Conservation (phyloP, 2,888 invertebrate species). For the Scaptomyza cyrtandrae region DNA sequence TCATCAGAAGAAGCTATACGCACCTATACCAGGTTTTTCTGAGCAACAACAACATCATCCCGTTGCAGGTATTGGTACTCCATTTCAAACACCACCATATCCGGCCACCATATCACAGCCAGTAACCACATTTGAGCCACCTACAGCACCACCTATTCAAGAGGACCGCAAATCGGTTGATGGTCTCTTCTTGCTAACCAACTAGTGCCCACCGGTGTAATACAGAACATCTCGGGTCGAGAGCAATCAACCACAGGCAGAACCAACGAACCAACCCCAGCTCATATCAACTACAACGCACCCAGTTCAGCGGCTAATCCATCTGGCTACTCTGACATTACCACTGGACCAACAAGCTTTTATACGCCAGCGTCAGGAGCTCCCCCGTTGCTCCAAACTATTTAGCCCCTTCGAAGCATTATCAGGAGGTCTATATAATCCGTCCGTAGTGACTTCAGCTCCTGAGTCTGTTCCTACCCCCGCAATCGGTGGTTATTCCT, state of each 20-base stretch:
- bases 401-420: slow-evolving; percentile 35
- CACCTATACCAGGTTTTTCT: slow-evolving; percentile 90
- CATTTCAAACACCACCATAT: slow-evolving; percentile 65
- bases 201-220: slow-evolving; percentile 79
- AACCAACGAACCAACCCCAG: slow-evolving; percentile 21
- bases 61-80: slow-evolving; percentile 12
- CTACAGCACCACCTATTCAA: slow-evolving; percentile 22
- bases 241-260: slow-evolving; percentile 82
- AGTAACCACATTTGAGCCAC: slow-evolving; percentile 19
- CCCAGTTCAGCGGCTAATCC: slow-evolving; percentile 1
- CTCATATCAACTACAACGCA: slow-evolving; percentile 10
- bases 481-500: slow-evolving; percentile 12
- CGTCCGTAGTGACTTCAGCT: slow-evolving; percentile 9
- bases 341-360: slow-evolving; percentile 21
- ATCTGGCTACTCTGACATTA: slow-evolving; percentile 47
- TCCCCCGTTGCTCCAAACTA: slow-evolving; percentile 8
- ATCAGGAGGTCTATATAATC: slow-evolving; percentile 34
- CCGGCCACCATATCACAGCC: slow-evolving; percentile 42
- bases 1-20: slow-evolving; percentile 90
- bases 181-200: slow-evolving; percentile 82
- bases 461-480: slow-evolving; percentile 13
- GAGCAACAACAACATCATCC: slow-evolving; percentile 49
- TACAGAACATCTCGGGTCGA: slow-evolving; percentile 82
- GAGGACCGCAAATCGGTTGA: slow-evolving; percentile 70
- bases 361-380: slow-evolving; percentile 32